Conservation (phyloP, 2,888 invertebrate species). For the Polietes domitor region DNA sequence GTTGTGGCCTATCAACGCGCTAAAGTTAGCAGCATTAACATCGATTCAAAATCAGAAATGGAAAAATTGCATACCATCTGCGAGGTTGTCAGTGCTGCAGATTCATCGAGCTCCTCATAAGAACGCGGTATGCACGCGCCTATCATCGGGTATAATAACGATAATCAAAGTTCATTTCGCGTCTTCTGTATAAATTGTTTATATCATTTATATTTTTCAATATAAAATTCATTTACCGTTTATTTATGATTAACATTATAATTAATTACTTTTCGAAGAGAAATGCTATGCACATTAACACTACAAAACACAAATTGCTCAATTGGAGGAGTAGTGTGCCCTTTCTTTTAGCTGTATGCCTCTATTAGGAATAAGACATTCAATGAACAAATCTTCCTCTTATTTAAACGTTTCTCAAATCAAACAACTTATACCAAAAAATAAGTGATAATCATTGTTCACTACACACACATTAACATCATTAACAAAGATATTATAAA, state of each 20-base stretch:
- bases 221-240: not conserved
- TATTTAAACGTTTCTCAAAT: constrained; percentile 22
- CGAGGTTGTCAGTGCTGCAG: constrained; percentile 76
- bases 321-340: constrained; percentile 50
- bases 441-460: not conserved
- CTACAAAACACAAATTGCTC: constrained; percentile 46
- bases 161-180: constrained; percentile 31
- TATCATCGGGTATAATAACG: too few species aligned
- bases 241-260: not conserved
- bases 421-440: constrained; percentile 7
- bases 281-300: constrained; percentile 33
- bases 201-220: constrained; percentile 7
- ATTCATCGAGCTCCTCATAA: constrained; percentile 48
- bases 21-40: constrained; percentile 92
- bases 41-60: constrained; percentile 82
- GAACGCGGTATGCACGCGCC: not conserved
- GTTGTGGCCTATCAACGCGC: constrained; percentile 94
- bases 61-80: constrained; percentile 80
- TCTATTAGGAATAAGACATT: constrained; percentile 18
- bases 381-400: constrained; percentile 50
- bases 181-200: constrained; percentile 4
- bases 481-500: constrained; percentile 41
- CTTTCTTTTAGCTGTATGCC: constrained; percentile 23
- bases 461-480: constrained; percentile 19
- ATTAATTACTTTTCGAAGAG: not conserved